Base-by-base conservation (phyloP, 30 jellyfish, hydroid and myxozoan species). In the Catostylus mosaicus region DNA sequence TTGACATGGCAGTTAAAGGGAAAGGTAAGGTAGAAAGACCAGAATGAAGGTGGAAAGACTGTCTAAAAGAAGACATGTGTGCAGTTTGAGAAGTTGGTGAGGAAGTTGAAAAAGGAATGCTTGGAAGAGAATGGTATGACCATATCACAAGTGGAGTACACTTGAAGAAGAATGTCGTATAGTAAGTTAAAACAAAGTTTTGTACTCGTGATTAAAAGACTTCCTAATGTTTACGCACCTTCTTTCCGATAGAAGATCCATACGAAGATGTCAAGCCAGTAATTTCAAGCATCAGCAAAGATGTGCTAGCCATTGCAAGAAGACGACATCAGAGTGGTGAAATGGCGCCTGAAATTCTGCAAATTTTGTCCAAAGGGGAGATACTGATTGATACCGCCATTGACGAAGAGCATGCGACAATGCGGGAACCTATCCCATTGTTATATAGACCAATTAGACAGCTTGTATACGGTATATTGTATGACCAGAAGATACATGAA, bases 361-460 rank as follows among this genome's bases (percentile, higher is more conserved):
- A 90, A 24, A 74, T 90, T 52, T 84, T 90, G n/a, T 78, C 93
- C 6, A 90, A 72, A 65, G 97, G 96, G 32, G 96, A 90, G 78
- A 56, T 90, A 9, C 19, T 85, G 35, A 59, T 90, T 26, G 89
- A 84, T 51, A 84, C 90, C 36, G 89, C 87, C 36, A 72, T 90
- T 1, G 97, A 90, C 46, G 97, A 90, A 43, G 97, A 90, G 46
- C 52, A 76, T 33, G 87, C 93, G 30, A 76, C 96, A 20, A 68
- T 86, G 82, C 88, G 97, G 9, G 93, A 37, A 14, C 93, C 97
- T n/a, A 90, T 85, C 47, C 97, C 97, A 46, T 80, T 90, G 82
- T 64, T 84, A 34, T 93, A 82, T 54, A 93, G 98, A 36, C 97
- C 97, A 37, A 61, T 87, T 60, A 85, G 98, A n/a, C 97, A 77